Percentiles rank a stretch among this genome's conserved stretches.
Evolutionary conservation across 2,797 vertebrate species (phyloP).

Genomic region (Propithecus deckenii): DNA sequence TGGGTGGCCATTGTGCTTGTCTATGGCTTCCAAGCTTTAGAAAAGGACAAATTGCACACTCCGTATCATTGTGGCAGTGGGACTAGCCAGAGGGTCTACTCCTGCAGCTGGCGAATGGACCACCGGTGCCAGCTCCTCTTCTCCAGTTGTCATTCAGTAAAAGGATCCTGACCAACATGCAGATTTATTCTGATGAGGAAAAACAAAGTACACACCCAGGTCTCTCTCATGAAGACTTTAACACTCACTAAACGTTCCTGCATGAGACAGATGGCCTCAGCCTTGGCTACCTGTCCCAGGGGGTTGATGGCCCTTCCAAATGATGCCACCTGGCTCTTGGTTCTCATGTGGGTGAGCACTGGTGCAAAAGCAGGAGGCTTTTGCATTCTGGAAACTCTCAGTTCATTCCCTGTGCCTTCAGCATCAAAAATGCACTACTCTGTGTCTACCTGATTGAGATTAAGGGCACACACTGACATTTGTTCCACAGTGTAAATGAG

Average conservation of each 20-base stretch:
- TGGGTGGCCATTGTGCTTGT: background rate
- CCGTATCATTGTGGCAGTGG: background rate
- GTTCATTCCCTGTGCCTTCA: background rate
- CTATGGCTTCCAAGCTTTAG: background rate
- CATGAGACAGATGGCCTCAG: slow-evolving; percentile 69
- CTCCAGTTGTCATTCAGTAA: slow-evolving; percentile 8
- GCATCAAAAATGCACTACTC: background rate
- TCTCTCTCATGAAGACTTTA: slow-evolving; percentile 44
- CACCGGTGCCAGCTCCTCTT: background rate
- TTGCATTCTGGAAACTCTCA: slow-evolving; percentile 39
- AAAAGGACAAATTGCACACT: background rate
- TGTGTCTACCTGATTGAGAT: slow-evolving; percentile 17
- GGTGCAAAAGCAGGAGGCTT: slow-evolving; percentile 25
- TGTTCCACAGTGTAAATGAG: background rate
- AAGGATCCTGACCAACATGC: slow-evolving; percentile 24
- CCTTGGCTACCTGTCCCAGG: slow-evolving; percentile 66
- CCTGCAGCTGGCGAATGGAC: slow-evolving; percentile 4
- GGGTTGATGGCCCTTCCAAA: slow-evolving; percentile 54
- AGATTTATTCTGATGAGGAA: slow-evolving; percentile 35
- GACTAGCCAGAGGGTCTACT: background rate
- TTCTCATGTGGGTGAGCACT: slow-evolving; percentile 29
- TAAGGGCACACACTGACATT: background rate
- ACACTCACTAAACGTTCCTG: slow-evolving; percentile 61
- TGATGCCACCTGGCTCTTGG: slow-evolving; percentile 9
- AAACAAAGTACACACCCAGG: background rate